Base-by-base conservation (phyloP, 2,797 vertebrate species). In the Pseudochaenichthys georgianus region DNA sequence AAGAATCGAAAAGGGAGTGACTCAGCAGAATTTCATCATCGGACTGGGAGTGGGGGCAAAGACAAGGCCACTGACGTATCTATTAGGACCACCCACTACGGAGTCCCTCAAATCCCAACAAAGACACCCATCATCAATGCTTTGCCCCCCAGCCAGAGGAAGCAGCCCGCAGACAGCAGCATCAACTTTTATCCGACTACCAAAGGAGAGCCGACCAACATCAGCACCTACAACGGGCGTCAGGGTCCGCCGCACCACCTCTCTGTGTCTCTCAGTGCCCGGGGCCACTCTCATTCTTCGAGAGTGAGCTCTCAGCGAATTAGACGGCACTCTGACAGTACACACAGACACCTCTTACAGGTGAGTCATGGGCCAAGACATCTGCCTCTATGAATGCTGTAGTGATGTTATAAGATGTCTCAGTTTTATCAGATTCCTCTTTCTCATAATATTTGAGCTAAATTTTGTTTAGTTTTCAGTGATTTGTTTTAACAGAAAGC, bases 61-160 rank as follows among this genome's bases (percentile, higher is more conserved):
- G 78, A 84, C 75, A 89, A 90, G 90, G 82, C 84, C 88, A 76
- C 73, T 61, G 85, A 93, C 67, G 17, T 78, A 59, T 73, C 82
- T 34, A 85, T 85, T 77, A 87, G 85, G 84, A 95, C 94, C 80
- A 87, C 74, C 46, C 83, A 94, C 0, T 93, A 94, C 38, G 78
- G 95, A 74, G 78, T 92, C 41, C 83, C 92, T 80, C 95, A 94
- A 64, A 93, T 91, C 28, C 86, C 93, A 0, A 85, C 94, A 53
- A 96, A 94, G 88, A 94, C 96, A 69, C 92, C 95, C 55, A 31
- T 82, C 52, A 79, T 87, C 88, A 87, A 75, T 84, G 82, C 87
- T 69, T 66, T 95, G 74, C 64, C 82, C 28, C 58, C 48, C 63
- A 81, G 55, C 75, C 90, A 87, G 38, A 46, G 65, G 45, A 93